Conservation (phyloP, 2,888 invertebrate genomes). For the Epistrophella euchroma region DNA sequence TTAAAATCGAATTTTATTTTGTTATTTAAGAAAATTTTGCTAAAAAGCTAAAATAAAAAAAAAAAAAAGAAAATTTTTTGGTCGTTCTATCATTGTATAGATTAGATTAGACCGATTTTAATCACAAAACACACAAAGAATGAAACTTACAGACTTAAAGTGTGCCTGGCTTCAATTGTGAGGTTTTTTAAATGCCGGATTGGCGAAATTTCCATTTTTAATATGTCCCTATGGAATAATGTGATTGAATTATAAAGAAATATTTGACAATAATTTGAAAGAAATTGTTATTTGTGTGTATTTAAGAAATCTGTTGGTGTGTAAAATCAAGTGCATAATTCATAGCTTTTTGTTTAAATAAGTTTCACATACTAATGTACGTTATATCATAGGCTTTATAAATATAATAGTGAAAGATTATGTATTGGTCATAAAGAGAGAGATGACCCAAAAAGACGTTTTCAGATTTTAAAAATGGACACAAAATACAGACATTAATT, state of each 20-base stretch:
- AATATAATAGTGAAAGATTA: too few relatives aligned
- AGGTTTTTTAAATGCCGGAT: slow-evolving; percentile 37
- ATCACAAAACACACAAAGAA: not conserved
- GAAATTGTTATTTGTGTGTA: not conserved
- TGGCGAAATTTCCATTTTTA: slow-evolving; percentile 59
- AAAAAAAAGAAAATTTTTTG: not conserved
- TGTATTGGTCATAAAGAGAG: too few relatives aligned
- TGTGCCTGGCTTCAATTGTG: slow-evolving; percentile 68
- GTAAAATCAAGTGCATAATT: not conserved
- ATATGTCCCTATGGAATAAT: slow-evolving; percentile 48
- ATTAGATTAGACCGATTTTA: not conserved
- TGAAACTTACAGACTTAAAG: slow-evolving; percentile 69
- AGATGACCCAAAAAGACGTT: too few relatives aligned
- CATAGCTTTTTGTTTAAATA: not conserved
- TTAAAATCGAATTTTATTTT: not conserved
- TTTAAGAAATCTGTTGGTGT: not conserved
- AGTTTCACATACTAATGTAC: not conserved
- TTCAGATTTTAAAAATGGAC: too few relatives aligned
- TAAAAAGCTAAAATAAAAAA: not conserved
- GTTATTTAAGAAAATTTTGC: not conserved
- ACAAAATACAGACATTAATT: too few relatives aligned
- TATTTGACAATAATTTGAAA: not conserved
- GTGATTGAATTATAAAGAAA: slow-evolving; percentile 3
- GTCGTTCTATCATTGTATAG: not conserved
- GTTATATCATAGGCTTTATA: too few relatives aligned